These are phyloP conservation scores for Heliconius eleuchia DNA, from an alignment of 1,140 invertebrate species.

Conservation along the genomic window DNA sequence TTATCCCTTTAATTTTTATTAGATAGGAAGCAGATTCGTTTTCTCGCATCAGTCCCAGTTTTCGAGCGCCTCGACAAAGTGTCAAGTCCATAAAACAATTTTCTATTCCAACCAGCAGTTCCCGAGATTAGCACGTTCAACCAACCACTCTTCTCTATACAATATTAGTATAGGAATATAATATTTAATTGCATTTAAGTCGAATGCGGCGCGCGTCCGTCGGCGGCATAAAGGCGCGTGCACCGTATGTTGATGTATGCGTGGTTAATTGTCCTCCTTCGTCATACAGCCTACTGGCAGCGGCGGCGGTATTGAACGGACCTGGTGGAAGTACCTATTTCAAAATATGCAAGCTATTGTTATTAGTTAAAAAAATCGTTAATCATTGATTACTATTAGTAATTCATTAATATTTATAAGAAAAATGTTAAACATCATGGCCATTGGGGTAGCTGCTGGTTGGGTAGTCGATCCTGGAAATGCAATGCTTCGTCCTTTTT, in stretches of 20 bases:
- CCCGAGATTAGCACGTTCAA: too few relatives aligned
- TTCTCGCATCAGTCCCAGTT: background rate
- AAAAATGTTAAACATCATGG: too few relatives aligned
- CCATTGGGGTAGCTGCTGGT: too few relatives aligned
- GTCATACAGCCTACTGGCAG: slow-evolving; percentile 21
- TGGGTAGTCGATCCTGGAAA: too few relatives aligned
- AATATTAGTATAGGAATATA: background rate
- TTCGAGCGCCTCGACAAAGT: background rate
- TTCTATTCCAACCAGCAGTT: too few relatives aligned
- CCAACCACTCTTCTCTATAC: too few relatives aligned
- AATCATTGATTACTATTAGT: too few relatives aligned
- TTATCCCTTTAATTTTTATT: background rate
- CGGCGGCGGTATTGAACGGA: background rate
- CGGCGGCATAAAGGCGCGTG: slow-evolving; percentile 47
- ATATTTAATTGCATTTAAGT: slow-evolving; percentile 43
- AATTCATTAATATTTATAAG: too few relatives aligned
- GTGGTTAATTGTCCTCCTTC: slow-evolving; percentile 36
- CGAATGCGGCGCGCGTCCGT: slow-evolving; percentile 43
- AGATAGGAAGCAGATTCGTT: background rate
- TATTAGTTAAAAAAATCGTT: background rate
- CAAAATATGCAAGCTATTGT: background rate
- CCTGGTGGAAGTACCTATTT: background rate
- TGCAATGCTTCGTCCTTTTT: too few relatives aligned
- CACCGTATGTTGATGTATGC: slow-evolving; percentile 43
- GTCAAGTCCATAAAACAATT: too few relatives aligned